A percentile compares a stretch with the other conserved stretches of the same genome.
Conservation (phyloP, 2,113 vertebrate species). For the Neodontobutis hainanensis region DNA sequence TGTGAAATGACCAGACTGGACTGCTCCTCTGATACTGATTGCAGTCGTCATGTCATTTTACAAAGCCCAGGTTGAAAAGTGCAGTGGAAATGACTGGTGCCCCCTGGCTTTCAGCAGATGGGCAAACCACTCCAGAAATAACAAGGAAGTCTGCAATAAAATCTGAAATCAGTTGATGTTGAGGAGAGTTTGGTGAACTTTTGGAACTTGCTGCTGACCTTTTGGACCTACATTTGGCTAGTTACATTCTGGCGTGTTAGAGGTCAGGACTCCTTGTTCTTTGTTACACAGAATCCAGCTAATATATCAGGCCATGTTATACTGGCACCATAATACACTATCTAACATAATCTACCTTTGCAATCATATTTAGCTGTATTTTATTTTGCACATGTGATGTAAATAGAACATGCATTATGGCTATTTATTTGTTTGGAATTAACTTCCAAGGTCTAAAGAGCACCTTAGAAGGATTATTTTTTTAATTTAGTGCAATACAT, state of each 20-base stretch:
- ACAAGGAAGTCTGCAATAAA: not conserved
- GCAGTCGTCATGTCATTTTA: slow-evolving; percentile 25
- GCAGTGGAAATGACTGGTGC: slow-evolving; percentile 25
- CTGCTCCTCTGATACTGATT: slow-evolving; percentile 49
- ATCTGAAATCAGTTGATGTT: not conserved
- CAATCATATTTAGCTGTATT: too few species aligned
- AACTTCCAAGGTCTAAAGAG: too few species aligned
- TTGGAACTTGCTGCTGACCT: not conserved
- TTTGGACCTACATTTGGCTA: not conserved
- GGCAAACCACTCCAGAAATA: slow-evolving; percentile 4
- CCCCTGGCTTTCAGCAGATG: not conserved
- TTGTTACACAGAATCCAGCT: not conserved
- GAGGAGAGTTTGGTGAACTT: slow-evolving; percentile 6
- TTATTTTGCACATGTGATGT: too few species aligned
- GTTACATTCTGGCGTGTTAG: not conserved
- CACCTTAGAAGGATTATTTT: too few species aligned
- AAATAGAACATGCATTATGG: too few species aligned
- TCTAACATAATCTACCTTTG: not conserved
- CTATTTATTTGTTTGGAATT: too few species aligned
- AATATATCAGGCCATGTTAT: not conserved
- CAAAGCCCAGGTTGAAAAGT: slow-evolving; percentile 25
- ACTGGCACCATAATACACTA: not conserved
- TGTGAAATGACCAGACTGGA: slow-evolving; percentile 56
- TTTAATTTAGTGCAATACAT: too few species aligned
- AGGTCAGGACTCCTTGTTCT: not conserved